Evolutionary conservation across 2,797 vertebrate genomes (phyloP).

Genomic region (Borostomias antarcticus): DNA sequence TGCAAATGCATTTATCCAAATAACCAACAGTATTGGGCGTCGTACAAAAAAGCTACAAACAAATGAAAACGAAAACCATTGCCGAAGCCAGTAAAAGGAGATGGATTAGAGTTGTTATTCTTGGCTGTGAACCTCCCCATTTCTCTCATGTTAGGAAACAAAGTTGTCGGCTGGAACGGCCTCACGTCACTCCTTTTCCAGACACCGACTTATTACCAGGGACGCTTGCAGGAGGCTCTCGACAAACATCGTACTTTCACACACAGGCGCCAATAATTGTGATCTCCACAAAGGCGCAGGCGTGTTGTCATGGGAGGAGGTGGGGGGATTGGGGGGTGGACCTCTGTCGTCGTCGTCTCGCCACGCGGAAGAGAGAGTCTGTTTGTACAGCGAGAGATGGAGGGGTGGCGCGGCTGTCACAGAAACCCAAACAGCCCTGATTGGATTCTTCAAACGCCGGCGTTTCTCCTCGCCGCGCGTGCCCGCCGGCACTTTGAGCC

Average conservation of each 20-base stretch:
- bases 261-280: constrained; percentile 77
- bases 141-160: constrained; percentile 61
- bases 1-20: neutral
- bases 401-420: constrained; percentile 68
- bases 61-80: neutral
- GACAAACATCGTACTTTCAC: constrained; percentile 78
- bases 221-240: constrained; percentile 75
- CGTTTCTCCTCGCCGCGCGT: constrained; percentile 55
- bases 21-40: neutral
- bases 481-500: constrained; percentile 40
- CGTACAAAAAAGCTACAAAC: neutral
- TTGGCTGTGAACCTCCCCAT: constrained; percentile 49
- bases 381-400: constrained; percentile 69
- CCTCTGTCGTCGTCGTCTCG: constrained; percentile 50
- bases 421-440: constrained; percentile 77
- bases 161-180: constrained; percentile 65
- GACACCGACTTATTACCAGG: constrained; percentile 71
- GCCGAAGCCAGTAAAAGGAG: constrained; percentile 39
- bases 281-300: constrained; percentile 70
- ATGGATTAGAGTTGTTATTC: constrained; percentile 44
- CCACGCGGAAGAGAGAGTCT: constrained; percentile 71
- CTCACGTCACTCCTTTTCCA: constrained; percentile 44
- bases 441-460: constrained; percentile 71
- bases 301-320: constrained; percentile 52
- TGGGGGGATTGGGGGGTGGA: constrained; percentile 36